Evolutionary conservation across 2,113 vertebrate genomes (phyloP).

Genomic region (Steatornis caripensis): DNA sequence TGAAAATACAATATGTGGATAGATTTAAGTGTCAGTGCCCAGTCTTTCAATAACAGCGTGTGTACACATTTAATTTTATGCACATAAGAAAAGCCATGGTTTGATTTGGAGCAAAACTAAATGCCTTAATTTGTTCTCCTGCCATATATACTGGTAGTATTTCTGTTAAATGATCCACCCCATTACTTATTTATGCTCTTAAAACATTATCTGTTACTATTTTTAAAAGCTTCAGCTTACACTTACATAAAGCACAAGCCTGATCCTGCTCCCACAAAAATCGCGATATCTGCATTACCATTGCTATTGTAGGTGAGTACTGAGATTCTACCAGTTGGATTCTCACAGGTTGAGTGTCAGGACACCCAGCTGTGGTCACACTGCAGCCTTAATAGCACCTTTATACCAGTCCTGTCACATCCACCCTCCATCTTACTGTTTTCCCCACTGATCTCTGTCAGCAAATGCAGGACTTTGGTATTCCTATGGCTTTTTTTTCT

Average conservation of each 20-base stretch:
- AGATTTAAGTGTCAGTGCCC: background rate
- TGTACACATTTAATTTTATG: background rate
- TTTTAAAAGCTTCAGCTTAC: background rate
- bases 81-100: background rate
- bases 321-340: background rate
- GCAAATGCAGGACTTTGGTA: rapidly evolving
- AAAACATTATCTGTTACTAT: background rate
- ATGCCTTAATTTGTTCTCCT: background rate
- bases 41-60: background rate
- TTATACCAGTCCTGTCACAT: background rate
- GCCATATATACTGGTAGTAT: background rate
- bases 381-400: background rate
- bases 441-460: background rate
- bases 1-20: background rate
- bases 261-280: background rate
- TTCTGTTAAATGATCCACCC: background rate
- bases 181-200: background rate
- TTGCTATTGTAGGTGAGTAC: background rate
- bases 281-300: rapidly evolving
- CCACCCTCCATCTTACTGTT: background rate
- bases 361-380: background rate
- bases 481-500: background rate
- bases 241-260: background rate
- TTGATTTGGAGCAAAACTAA: background rate
- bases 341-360: background rate